phyloP scores from a whole-genome alignment of 2,888 invertebrate species.

The Pardosa pseudoannulata region DNA sequence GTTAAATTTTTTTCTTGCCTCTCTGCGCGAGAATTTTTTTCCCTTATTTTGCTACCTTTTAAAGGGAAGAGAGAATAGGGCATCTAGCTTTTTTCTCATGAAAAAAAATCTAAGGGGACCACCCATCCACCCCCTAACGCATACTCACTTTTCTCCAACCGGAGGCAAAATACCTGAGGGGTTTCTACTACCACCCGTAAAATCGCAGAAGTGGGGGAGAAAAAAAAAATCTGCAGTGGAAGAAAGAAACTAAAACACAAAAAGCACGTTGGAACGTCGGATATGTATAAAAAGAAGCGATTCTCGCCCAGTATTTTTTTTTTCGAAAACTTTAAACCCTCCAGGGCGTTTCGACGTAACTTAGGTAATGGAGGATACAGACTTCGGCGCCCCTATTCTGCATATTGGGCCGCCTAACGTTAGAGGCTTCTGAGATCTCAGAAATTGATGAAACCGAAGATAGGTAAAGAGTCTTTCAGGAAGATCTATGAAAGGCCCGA shows the following conservation, averaged over 20 bases:
- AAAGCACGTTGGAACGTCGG: conserved; percentile 35
- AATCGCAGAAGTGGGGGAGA: conserved; percentile 11
- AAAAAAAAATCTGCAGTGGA: conserved; percentile 22
- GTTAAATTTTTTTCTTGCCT: conserved; percentile 25
- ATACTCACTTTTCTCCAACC: conserved; percentile 47
- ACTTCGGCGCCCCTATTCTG: conserved; percentile 54
- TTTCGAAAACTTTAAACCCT: conserved; percentile 61
- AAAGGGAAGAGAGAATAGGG: conserved; percentile 60
- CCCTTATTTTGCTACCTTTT: conserved; percentile 50
- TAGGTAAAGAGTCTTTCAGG: conserved; percentile 9
- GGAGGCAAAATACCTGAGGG: conserved; percentile 63
- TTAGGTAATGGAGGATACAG: conserved; percentile 69
- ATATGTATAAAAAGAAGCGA: conserved; percentile 62
- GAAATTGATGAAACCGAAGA: conserved; percentile 69
- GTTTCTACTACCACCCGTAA: conserved; percentile 30
- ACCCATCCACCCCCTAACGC: conserved; percentile 3
- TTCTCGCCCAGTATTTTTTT: conserved; percentile 43
- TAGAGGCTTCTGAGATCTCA: conserved; percentile 24
- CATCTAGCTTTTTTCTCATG: conserved; percentile 28
- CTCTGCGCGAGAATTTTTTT: background rate
- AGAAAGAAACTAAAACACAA: conserved; percentile 54
- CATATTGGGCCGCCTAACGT: conserved; percentile 48
- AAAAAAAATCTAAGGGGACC: conserved; percentile 3
- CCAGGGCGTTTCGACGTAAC: conserved; percentile 62
- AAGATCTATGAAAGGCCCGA: conserved; percentile 31